Evolutionary conservation across 2,113 vertebrate genomes (phyloP).

Genomic region (Equus przewalskii): DNA sequence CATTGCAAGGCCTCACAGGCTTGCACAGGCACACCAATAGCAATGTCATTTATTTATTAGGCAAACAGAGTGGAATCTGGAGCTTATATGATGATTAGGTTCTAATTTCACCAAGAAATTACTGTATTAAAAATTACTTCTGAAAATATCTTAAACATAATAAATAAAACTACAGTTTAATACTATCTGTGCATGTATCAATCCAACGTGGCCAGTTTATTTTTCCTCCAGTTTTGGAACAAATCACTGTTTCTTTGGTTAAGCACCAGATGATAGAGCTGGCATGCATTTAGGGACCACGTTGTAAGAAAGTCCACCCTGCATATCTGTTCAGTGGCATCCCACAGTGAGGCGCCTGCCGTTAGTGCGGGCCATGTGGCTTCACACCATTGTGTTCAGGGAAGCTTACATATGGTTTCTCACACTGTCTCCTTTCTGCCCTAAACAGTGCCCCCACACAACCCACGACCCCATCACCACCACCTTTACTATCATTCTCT

Average conservation of each 20-base stretch:
- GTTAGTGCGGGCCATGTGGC: too few species aligned
- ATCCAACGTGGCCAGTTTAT: neutral
- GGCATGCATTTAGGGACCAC: neutral
- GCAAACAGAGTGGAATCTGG: neutral
- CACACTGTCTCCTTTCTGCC: neutral
- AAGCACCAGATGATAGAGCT: neutral
- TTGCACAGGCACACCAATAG: neutral
- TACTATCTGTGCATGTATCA: neutral
- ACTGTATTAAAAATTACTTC: neutral
- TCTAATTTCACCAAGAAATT: neutral
- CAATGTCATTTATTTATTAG: neutral
- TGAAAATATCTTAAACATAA: neutral
- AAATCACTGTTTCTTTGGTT: neutral
- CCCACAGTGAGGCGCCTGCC: too few species aligned
- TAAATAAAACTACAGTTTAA: neutral
- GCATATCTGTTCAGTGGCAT: neutral
- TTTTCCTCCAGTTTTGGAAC: neutral
- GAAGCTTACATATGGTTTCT: neutral
- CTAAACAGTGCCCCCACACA: neutral
- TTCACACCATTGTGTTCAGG: neutral
- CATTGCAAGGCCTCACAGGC: neutral
- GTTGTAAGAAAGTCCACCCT: neutral
- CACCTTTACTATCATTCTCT: neutral
- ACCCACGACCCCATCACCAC: too few species aligned
- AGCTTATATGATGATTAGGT: neutral